Evolutionary conservation across 2,888 invertebrate species (phyloP).

Genomic region (Cheilosia soror): DNA sequence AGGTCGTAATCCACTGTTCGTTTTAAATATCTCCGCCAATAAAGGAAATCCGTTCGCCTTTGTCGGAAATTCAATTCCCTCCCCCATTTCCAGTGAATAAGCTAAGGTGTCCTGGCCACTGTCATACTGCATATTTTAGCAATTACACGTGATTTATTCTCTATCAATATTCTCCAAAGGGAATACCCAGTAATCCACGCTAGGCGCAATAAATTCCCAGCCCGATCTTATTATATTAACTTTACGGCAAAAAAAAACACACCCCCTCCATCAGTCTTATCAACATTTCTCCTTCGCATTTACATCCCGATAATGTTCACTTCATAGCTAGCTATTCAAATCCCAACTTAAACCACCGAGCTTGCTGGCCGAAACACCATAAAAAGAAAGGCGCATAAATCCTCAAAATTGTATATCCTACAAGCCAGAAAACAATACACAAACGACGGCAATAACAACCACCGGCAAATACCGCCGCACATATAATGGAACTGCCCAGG

Average conservation of each 20-base stretch:
- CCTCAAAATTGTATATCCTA: conserved; percentile 52
- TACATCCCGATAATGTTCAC: conserved; percentile 52
- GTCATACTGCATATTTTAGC: conserved; percentile 59
- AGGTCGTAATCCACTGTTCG: conserved; percentile 4
- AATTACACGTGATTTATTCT: conserved; percentile 69
- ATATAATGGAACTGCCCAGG: conserved; percentile 42
- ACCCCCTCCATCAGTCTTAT: conserved; percentile 47
- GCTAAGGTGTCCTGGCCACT: conserved; percentile 24
- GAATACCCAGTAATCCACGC: conserved; percentile 15
- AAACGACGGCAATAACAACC: conserved; percentile 29
- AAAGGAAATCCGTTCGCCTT: conserved; percentile 16
- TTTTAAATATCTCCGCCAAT: conserved; percentile 1
- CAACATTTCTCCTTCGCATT: conserved; percentile 46
- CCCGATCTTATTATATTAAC: conserved; percentile 49
- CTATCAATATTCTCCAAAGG: conserved; percentile 50
- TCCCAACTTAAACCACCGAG: conserved; percentile 55
- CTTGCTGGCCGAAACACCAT: conserved; percentile 56
- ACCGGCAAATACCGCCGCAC: neutral
- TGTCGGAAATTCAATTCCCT: neutral
- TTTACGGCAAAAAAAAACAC: conserved; percentile 7
- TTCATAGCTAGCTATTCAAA: conserved; percentile 46
- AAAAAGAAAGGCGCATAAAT: conserved; percentile 66
- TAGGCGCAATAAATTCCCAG: conserved; percentile 4
- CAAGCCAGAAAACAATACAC: conserved; percentile 58
- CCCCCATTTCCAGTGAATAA: neutral